Percentiles rank a stretch among this genome's conserved stretches.
Conservation (phyloP, 2,888 invertebrate genomes). For the Campoplex nolae region DNA sequence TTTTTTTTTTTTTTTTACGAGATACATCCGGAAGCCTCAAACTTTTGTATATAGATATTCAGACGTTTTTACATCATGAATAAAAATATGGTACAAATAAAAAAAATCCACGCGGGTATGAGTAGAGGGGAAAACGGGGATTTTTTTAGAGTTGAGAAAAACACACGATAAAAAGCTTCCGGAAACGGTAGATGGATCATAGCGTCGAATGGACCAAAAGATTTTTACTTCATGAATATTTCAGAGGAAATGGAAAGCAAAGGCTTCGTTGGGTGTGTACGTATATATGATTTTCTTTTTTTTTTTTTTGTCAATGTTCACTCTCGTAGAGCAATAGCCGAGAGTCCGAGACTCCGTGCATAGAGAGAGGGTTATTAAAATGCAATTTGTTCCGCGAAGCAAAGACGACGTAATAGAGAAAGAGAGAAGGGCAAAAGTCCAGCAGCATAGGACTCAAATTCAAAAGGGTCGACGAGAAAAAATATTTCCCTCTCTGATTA, state of each 20-base stretch:
- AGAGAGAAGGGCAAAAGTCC: not conserved
- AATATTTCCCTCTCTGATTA: not conserved
- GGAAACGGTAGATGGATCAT: slow-evolving; percentile 15
- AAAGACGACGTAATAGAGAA: slow-evolving; percentile 41
- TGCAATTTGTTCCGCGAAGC: slow-evolving; percentile 68
- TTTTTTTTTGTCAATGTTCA: slow-evolving; percentile 6
- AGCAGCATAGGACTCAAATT: slow-evolving; percentile 24
- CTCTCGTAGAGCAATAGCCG: slow-evolving; percentile 30
- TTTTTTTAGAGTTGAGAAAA: not conserved
- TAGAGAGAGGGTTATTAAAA: slow-evolving; percentile 73
- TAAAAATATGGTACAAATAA: not conserved
- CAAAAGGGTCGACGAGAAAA: slow-evolving; percentile 32
- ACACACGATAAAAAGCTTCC: slow-evolving; percentile 17
- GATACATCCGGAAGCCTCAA: not conserved
- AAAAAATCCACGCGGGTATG: not conserved
- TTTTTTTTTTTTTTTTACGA: not conserved
- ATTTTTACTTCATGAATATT: slow-evolving; percentile 63
- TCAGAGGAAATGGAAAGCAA: slow-evolving; percentile 61
- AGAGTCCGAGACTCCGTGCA: slow-evolving; percentile 63
- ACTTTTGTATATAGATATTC: not conserved
- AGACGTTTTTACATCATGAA: not conserved
- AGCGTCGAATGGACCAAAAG: slow-evolving; percentile 58
- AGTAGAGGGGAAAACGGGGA: not conserved
- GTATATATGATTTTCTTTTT: not conserved
- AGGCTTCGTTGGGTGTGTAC: slow-evolving; percentile 16